phyloP scores from a whole-genome alignment of 2,797 vertebrate species.

The Calcarius lapponicus region DNA sequence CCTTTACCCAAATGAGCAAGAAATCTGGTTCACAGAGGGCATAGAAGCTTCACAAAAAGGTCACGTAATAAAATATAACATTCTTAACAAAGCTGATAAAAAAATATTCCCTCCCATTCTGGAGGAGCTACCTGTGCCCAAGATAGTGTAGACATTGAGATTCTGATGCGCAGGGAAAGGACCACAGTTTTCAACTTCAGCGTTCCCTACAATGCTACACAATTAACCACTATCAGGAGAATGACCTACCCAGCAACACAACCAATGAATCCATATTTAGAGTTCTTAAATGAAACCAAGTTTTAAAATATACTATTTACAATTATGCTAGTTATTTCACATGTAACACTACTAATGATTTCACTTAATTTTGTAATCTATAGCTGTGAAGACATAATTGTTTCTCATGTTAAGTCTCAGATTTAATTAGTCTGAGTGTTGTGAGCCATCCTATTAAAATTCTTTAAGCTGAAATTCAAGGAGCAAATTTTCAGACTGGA shows the following conservation, averaged over 20 bases:
- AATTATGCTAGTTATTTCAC: background rate
- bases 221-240: background rate
- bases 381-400: background rate
- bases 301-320: background rate
- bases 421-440: background rate
- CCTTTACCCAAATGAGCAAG: background rate
- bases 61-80: background rate
- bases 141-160: background rate
- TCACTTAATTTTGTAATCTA: background rate
- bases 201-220: background rate
- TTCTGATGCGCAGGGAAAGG: background rate
- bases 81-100: background rate
- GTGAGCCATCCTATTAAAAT: background rate
- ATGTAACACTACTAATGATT: background rate
- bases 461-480: background rate
- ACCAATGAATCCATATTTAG: background rate
- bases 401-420: background rate
- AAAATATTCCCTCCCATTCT: background rate
- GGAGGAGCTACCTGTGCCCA: background rate
- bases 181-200: background rate
- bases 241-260: background rate
- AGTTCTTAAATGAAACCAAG: background rate
- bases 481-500: background rate
- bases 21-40: background rate
- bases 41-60: background rate